Evolutionary conservation across 2,797 vertebrate genomes (phyloP), one percentile per base, ranked within the genome.

Genomic region (Phoebastria nigripes): DNA sequence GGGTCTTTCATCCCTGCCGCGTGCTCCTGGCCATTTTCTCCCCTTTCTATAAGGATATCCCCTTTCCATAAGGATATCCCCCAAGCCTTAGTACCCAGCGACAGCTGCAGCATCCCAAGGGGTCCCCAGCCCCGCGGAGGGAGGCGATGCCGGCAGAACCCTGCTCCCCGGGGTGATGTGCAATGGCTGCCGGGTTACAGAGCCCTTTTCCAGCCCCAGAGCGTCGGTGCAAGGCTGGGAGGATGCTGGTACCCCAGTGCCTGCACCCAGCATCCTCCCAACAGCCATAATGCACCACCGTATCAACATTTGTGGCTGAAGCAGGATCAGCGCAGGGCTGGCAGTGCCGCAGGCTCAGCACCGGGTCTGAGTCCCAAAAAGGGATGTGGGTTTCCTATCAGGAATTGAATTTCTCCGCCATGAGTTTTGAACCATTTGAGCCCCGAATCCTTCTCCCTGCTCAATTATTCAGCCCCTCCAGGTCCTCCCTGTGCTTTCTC

Each of bases 101-200:
- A 4, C 0, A 8, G 35, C 72, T 44, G 51, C 59, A 20, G 63
- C 51, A 15, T 0, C 73, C 73, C 56, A 4, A 18, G 12, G 61
- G 41, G 25, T 70, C 37, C 51, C 21, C 25, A 18, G 39, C 31
- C 16, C 52, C 0, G 0, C 0, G 2, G 33, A 62, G 21, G 42
- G 11, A 46, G 81, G 42, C 0, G 7, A 7, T 70, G 26, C 52
- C 2, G 0, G 76, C 47, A 9, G 76, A 54, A 55, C 26, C 10
- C 39, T 1, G 0, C 9, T 46, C 42, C 41, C 7, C 0, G 0
- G 24, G 2, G 11, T 0, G 35, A 24, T 16, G 61, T 9, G 46
- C 29, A 1, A 46, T 0, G 4, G 33, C 49, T 59, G 42, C 1
- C 0, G 6, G 56, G 33, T 41, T 3, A 3, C 14, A 9, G 12